Evolutionary conservation across 2,888 invertebrate species (phyloP).

Genomic region (Stenodema calcarata): DNA sequence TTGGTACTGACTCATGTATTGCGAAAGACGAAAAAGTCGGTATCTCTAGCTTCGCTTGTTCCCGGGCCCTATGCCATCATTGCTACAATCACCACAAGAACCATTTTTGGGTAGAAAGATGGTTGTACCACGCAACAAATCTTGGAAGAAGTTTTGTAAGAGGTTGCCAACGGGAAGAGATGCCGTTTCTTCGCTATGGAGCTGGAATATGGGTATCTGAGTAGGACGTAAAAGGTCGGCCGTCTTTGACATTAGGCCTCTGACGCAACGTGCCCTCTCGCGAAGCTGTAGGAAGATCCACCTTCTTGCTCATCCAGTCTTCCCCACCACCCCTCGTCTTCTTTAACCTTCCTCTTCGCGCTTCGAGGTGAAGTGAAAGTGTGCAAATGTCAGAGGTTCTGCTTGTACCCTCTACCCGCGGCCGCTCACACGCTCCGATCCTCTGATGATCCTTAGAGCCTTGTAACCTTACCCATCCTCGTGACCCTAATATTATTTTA

Average conservation of each 20-base stretch:
- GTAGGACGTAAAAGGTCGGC: conserved; percentile 10
- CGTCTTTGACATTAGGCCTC: conserved; percentile 30
- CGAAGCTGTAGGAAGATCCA: conserved; percentile 25
- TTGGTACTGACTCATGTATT: too few relatives aligned
- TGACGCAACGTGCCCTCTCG: conserved; percentile 28
- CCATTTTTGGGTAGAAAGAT: neutral
- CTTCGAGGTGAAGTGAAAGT: conserved; percentile 35
- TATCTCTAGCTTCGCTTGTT: too few relatives aligned
- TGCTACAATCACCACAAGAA: neutral
- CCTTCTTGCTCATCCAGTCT: neutral
- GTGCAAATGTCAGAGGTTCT: conserved; percentile 23
- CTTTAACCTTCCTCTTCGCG: neutral
- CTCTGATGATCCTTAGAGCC: neutral
- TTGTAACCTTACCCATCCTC: conserved; percentile 1
- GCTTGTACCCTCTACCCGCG: neutral
- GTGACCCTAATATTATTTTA: neutral
- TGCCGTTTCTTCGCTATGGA: neutral
- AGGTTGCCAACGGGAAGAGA: neutral
- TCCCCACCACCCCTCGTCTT: neutral
- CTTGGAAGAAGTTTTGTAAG: neutral
- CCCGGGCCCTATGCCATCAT: neutral
- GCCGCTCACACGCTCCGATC: neutral
- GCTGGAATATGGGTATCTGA: neutral
- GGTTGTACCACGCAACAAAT: neutral
- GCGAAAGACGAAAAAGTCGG: too few relatives aligned